Base-by-base conservation (phyloP, 2,888 invertebrate species). In the Pristionchus arcanus region DNA sequence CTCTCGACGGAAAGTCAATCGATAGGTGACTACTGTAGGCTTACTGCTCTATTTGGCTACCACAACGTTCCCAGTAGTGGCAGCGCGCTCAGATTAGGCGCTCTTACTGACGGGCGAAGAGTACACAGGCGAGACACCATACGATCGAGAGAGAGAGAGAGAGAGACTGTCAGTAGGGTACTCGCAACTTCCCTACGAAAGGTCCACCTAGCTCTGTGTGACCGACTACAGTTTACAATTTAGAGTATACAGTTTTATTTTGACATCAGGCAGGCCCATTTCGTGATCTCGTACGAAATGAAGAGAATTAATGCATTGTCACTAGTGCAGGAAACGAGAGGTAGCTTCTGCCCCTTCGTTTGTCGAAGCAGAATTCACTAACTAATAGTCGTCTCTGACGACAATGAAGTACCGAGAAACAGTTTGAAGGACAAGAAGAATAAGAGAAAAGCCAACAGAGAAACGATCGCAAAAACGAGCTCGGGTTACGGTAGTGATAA, bases 1-100 rank as follows among this genome's bases (percentile, higher is more conserved):
- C 55, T 55, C 19, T 55, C 53, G 53, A 53, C 15, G 11, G 53
- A 53, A 3, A 9, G 55, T 55, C 63, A 63, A 63, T n/a, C n/a
- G 63, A 63, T 25, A n/a, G n/a, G n/a, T n/a, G n/a, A 63, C 25
- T 9, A n/a, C n/a, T 63, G n/a, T n/a, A 3, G 63, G n/a, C n/a
- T n/a, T 0, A n/a, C 59, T 55, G 9, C 37, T 74, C 74, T 74
- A 74, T 74, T 74, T 74, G 74, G 28, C 15, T 16, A 31, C 15
- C 63, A 25, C 74, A 5, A 37, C 31, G 74, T 74, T 37, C 21
- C 37, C 31, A 34, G 13, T 34, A 21, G 74, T 74, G 71, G 71
- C 71, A 71, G n/a, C n/a, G 7, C 66, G 3, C 71, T 71, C 37
- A 74, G 74, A 74, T 74, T 74, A 74, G 74, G 37, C n/a, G 31